A percentile compares a stretch with the other conserved stretches of the same genome.
Conservation (phyloP, 2,113 vertebrate genomes). For the Pelmatolapia mariae region DNA sequence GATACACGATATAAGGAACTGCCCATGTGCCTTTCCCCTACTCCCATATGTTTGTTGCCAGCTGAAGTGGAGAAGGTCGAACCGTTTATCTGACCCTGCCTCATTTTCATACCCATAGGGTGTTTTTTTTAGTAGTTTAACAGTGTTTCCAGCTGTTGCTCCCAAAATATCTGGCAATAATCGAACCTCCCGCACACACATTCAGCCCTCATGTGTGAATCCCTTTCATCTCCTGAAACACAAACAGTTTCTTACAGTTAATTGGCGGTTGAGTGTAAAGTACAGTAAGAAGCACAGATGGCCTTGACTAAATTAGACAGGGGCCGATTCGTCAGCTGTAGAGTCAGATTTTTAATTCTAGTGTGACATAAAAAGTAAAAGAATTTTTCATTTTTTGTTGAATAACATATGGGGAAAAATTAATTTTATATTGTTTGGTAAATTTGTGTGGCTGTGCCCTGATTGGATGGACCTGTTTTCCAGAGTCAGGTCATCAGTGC, state of each 20-base stretch:
- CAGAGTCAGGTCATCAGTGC: not conserved
- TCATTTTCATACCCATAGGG: not conserved
- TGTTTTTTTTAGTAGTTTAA: not conserved
- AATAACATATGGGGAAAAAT: not conserved
- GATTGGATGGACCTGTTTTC: not conserved
- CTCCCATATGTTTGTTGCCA: not conserved
- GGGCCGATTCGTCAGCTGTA: not conserved
- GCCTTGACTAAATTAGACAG: not conserved
- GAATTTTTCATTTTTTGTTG: not conserved
- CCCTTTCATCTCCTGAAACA: not conserved
- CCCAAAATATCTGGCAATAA: not conserved
- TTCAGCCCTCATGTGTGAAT: not conserved
- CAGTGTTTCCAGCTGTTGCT: not conserved
- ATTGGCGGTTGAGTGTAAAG: not conserved
- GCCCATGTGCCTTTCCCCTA: not conserved
- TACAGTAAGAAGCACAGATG: not conserved
- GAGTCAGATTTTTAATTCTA: not conserved
- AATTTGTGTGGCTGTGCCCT: not conserved
- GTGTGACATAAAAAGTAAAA: not conserved
- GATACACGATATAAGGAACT: not conserved
- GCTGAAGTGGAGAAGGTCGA: not conserved
- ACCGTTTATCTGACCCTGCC: not conserved
- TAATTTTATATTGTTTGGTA: not conserved
- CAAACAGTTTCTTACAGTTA: not conserved
- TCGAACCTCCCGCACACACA: not conserved